These are phyloP conservation scores for Oreotrochilus melanogaster DNA, from an alignment of 2,113 vertebrate species.

Conservation along the genomic window DNA sequence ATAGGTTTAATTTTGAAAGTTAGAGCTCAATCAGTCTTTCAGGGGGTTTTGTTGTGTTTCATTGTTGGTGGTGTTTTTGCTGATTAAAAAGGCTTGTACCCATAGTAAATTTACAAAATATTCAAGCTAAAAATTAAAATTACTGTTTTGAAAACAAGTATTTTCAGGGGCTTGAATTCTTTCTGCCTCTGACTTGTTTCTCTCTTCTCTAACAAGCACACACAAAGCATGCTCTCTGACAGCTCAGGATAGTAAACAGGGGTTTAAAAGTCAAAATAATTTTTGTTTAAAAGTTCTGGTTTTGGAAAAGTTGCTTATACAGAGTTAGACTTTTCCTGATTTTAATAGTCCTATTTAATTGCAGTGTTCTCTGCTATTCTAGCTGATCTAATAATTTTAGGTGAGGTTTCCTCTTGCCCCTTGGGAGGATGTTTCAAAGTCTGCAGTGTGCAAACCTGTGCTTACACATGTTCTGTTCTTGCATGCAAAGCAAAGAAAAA, in stretches of 20 bases:
- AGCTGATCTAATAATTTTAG: not conserved
- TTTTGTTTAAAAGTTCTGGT: not conserved
- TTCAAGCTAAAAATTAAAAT: not conserved
- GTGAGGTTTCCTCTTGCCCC: not conserved
- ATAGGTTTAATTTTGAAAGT: not conserved
- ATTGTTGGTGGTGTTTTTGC: no score
- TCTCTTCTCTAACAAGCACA: not conserved
- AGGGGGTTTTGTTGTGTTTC: not conserved
- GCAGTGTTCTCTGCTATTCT: not conserved
- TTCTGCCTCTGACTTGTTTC: not conserved
- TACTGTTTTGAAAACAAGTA: not conserved
- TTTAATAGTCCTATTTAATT: not conserved
- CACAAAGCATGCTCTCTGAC: not conserved
- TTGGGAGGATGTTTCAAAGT: not conserved
- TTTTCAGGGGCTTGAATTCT: not conserved
- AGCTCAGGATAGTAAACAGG: not conserved
- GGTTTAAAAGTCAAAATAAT: not conserved
- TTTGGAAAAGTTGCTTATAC: not conserved
- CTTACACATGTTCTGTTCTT: not conserved
- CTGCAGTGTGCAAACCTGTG: not conserved
- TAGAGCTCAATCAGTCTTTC: not conserved
- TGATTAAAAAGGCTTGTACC: not conserved
- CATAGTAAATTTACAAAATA: not conserved
- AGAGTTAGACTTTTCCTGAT: not conserved
- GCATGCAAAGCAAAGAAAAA: not conserved